phyloP scores from a whole-genome alignment of 2,113 vertebrate species.

The Lathamus discolor region DNA sequence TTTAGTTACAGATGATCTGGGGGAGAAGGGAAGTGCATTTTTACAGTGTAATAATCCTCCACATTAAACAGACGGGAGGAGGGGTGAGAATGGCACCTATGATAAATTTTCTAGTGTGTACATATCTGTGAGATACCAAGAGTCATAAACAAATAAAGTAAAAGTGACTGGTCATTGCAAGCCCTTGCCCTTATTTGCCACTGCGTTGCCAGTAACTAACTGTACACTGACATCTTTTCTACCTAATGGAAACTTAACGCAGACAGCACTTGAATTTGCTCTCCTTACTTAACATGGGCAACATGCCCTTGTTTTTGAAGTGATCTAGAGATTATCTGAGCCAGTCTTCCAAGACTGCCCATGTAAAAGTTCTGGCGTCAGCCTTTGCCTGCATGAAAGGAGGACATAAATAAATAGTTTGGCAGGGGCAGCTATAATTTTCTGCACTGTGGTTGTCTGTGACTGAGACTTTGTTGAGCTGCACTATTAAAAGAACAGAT shows the following conservation, averaged over 20 bases:
- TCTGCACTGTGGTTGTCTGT: not conserved
- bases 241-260: not conserved
- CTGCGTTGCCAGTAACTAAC: not conserved
- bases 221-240: not conserved
- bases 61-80: not conserved
- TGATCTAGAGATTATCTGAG: not conserved
- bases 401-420: not conserved
- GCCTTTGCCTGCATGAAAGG: not conserved
- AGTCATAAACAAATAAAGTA: not conserved
- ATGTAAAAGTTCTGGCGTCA: not conserved
- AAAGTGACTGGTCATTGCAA: not conserved
- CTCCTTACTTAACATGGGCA: not conserved
- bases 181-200: not conserved
- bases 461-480: not conserved
- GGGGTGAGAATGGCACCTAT: fast-evolving
- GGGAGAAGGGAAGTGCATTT: fast-evolving
- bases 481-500: not conserved
- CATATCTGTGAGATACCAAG: fast-evolving
- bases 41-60: not conserved
- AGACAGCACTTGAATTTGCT: not conserved
- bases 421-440: not conserved
- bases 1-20: not conserved
- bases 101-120: not conserved
- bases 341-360: not conserved
- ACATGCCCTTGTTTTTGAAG: not conserved